Evolutionary conservation across 92 coral and sea anemone species (phyloP), one percentile per base, ranked within the genome.

Genomic region (Virgularia gustaviana): DNA sequence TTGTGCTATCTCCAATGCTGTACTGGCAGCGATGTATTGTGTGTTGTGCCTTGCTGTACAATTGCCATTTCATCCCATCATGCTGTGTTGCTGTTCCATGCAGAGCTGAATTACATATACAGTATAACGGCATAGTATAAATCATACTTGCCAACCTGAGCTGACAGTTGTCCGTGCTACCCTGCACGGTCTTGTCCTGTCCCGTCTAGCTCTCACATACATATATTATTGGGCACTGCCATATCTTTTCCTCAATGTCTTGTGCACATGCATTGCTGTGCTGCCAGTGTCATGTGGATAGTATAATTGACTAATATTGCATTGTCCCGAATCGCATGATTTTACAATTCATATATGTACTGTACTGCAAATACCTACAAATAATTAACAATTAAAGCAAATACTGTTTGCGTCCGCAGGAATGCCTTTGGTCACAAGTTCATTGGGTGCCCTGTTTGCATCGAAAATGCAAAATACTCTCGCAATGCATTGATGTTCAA

Each of bases 401-500:
- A 19, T 2, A 53, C 2, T 41, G 9, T 63, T 55, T 4, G 20
- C 61, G 72, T 54, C 77, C 66, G 13, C 83, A 94, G 99, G 24
- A 94, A 89, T 94, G 99, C 99, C 23, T 74, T 94, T 44, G 73
- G 84, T 36, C 88, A 87, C 82, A 94, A 86, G 78, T 85, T 89
- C 70, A 82, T 92, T 85, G 98, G 98, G 23, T 92, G 98, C 32
- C 92, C 98, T 15, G 77, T 92, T 45, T 79, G 96, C 79, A 92
- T 92, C 49, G 92, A 85, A 76, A 92, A 86, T 85, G 96, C 94
- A 30, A 92, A 92, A 65, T 92, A 92, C 70, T 89, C 98, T 6
- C 89, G 98, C 22, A 92, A 92, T 89, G 98, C 96, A 28, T 80
- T 92, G 38, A 74, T 92, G 18, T 92, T 92, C 78, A 92, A 92